Base-by-base conservation (phyloP, 2,888 invertebrate genomes). In the Chloromyia formosa region DNA sequence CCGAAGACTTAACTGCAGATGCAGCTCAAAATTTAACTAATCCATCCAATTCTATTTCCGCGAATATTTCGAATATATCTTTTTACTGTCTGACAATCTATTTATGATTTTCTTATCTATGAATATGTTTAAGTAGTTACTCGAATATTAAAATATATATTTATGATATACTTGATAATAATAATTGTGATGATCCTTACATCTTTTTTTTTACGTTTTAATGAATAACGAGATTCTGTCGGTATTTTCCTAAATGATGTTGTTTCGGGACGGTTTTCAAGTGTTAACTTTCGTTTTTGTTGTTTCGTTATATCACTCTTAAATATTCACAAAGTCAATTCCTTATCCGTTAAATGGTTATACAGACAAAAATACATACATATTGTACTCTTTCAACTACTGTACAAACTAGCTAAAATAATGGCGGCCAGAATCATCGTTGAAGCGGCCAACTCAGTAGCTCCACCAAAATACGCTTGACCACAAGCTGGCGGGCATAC, bases 401-500 rank as follows among this genome's bases (percentile, higher is more conserved):
- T 84, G 78, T 87, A 82, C 75, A 86, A 81, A 77, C 85, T 83
- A 71, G 88, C 82, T 77, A 87, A 77, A 61, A 88, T 78, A 74
- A 88, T 84, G 80, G 88, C 83, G 76, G 87, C 80, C 78, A 89
- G 80, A 78, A 89, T 86, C 77, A 88, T 86, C 76, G 89, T 85
- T 35, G 83, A 82, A 54, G 81, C 80, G 20, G 83, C 80, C 71
- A 85, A 77, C 54, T 80, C 80, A 56, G 81, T 81, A 62, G 83
- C 85, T 1, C 82, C 84, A 56, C 84, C 85, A 77, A 76, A 78
- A 64, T 79, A 78, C 1, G 82, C 85, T 85, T 77, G 85, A 79
- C 80, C 90, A 86, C 96, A 96, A 81, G 96, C 96, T 78, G 96
- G 96, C 80, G 96, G 96, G 83, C 96, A 96, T 81, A 96, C 94